phyloP scores from a whole-genome alignment of 2,888 invertebrate species.

The Scaptomyza reducta region DNA sequence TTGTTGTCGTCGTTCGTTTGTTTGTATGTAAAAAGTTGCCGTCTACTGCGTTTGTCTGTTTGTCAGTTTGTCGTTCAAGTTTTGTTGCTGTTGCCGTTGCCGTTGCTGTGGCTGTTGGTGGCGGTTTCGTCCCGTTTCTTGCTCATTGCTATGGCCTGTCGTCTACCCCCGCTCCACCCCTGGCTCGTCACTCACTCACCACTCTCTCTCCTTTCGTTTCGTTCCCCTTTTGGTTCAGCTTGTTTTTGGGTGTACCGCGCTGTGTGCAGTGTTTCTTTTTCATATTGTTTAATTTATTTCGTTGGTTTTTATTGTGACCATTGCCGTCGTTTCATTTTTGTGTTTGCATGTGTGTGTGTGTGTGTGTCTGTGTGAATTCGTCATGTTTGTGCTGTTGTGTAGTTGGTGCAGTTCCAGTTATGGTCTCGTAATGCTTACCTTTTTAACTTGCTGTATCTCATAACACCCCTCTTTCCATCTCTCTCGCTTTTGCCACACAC shows the following conservation, averaged over 20 bases:
- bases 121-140: conserved; percentile 61
- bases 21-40: conserved; percentile 48
- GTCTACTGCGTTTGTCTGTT: conserved; percentile 35
- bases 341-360: conserved; percentile 1
- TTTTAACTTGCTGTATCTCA: neutral
- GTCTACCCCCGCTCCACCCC: conserved; percentile 14
- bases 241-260: conserved; percentile 60
- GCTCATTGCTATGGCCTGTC: conserved; percentile 48
- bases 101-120: conserved; percentile 47
- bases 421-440: conserved; percentile 37
- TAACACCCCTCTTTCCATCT: neutral
- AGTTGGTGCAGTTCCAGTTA: conserved; percentile 32
- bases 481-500: conserved; percentile 30
- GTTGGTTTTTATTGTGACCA: conserved; percentile 74
- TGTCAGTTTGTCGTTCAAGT: conserved; percentile 55
- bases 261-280: conserved; percentile 71
- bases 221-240: conserved; percentile 33
- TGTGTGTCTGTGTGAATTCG: conserved; percentile 45
- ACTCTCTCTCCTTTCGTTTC: conserved; percentile 2
- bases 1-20: conserved; percentile 4
- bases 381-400: conserved; percentile 40
- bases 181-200: conserved; percentile 2
- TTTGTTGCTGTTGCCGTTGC: conserved; percentile 28
- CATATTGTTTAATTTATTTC: conserved; percentile 79
- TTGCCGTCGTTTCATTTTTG: conserved; percentile 35